Base-by-base conservation (phyloP, 2,797 vertebrate genomes). In the Urosaurus nigricauda region DNA sequence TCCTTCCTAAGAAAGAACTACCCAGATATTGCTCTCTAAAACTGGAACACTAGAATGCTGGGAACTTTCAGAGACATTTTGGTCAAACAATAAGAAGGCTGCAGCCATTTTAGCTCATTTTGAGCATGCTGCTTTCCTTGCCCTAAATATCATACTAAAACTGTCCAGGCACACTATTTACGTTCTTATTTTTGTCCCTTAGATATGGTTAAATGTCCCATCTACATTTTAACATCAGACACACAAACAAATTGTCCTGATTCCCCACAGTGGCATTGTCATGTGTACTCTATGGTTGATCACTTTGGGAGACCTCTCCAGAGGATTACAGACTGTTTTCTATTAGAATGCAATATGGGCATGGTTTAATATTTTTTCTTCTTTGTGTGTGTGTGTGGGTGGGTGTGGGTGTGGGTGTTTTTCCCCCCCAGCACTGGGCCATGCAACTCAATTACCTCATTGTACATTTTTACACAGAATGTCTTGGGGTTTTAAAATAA, bases 61-160 rank as follows among this genome's bases (percentile, higher is more conserved):
- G 56, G 56, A 83, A 82, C 9, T 82, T 47, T 2, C 91, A 51
- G 47, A 51, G 9, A 51, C 7, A 9, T 51, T 8, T 51, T 51
- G 47, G 6, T 51, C 47, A 92, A 75, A 87, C 63, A 89, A 88
- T 77, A 91, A 90, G 91, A 90, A 80, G 90, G 53, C 35, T 7
- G 4, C 32, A n/a, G 9, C 47, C 86, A 3, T 86, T 85, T 91
- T 85, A 12, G 35, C 13, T 32, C 73, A 56, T 79, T 88, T 5
- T 47, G 86, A 43, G 16, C 43, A 32, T 87, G 37, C 16, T 32
- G 16, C 6, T 92, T 93, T 83, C n/a, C 71, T 68, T 84, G 63
- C 53, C 74, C 85, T 84, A 47, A 90, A 73, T 32, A n/a, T 17
- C 29, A 40, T 79, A 8, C 24, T 90, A 79, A 91, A 70, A 79